phyloP scores from a whole-genome alignment of 2,113 vertebrate genomes.

The Colinus virginianus region DNA sequence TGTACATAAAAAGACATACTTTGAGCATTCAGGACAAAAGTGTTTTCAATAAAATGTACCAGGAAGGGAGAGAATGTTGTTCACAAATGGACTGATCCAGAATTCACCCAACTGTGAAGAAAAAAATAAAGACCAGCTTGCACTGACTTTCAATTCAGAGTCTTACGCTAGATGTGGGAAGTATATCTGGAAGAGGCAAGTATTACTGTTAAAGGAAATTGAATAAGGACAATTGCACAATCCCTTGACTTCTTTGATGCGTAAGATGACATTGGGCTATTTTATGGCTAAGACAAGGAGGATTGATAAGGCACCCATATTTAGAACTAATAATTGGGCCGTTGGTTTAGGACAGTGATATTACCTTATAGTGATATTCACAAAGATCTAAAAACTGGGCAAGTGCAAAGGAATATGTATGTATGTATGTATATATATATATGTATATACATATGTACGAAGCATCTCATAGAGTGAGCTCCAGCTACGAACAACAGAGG shows the following conservation, averaged over 20 bases:
- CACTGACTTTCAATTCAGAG: background rate
- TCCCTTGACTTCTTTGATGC: background rate
- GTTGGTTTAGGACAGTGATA: background rate
- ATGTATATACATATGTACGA: background rate
- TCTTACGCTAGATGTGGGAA: background rate
- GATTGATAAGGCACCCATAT: background rate
- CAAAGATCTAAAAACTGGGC: background rate
- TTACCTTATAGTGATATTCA: background rate
- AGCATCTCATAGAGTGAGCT: background rate
- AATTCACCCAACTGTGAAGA: background rate
- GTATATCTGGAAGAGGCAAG: background rate
- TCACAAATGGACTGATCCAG: background rate
- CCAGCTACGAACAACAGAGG: background rate
- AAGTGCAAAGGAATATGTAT: background rate
- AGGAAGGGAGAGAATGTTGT: background rate
- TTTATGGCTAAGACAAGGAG: background rate
- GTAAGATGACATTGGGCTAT: background rate
- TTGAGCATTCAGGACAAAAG: background rate
- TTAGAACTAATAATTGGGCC: background rate
- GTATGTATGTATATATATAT: background rate
- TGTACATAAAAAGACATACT: background rate
- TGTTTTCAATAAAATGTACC: background rate
- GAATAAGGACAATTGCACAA: background rate
- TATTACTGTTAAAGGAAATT: background rate
- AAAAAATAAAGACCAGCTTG: background rate